Percentiles rank a stretch among this genome's conserved stretches.
These are phyloP conservation scores for Pandemis heparana DNA, from an alignment of 2,888 invertebrate species.

Conservation along the genomic window DNA sequence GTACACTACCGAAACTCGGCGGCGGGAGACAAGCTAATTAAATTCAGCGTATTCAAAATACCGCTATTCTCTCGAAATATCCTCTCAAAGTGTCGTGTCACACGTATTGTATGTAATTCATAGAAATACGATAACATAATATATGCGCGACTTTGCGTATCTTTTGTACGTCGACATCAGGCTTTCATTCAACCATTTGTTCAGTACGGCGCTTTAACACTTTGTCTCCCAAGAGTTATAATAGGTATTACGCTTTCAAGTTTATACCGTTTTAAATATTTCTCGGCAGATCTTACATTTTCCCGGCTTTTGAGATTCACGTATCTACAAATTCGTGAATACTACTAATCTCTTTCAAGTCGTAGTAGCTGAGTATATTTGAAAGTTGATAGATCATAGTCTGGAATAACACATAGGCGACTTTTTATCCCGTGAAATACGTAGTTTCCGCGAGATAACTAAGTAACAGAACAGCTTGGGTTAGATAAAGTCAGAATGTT, in stretches of 20 bases:
- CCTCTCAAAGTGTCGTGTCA: conserved; percentile 3
- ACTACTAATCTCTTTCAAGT: too few relatives aligned
- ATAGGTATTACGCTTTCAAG: conserved; percentile 13
- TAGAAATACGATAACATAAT: conserved; percentile 14
- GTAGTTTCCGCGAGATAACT: too few relatives aligned
- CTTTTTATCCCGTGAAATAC: too few relatives aligned
- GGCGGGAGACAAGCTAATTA: conserved; percentile 27
- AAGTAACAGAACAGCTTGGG: too few relatives aligned
- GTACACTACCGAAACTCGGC: background rate
- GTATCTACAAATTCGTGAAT: too few relatives aligned
- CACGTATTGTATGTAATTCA: conserved; percentile 14
- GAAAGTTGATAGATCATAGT: too few relatives aligned
- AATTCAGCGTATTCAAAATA: conserved; percentile 27
- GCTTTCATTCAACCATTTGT: conserved; percentile 20
- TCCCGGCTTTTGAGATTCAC: background rate
- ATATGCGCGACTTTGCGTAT: background rate
- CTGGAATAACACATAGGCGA: too few relatives aligned
- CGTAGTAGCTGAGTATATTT: too few relatives aligned
- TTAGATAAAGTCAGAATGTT: too few relatives aligned
- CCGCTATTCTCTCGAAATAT: conserved; percentile 18
- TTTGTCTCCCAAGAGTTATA: conserved; percentile 28
- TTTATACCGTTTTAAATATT: conserved; percentile 13
- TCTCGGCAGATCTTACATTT: conserved; percentile 8
- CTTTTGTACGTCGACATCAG: conserved; percentile 3
- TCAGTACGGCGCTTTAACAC: conserved; percentile 15